Percentiles rank a stretch among this genome's conserved stretches.
phyloP scores from a whole-genome alignment of 2,113 vertebrate species.

The Heteronetta atricapilla region DNA sequence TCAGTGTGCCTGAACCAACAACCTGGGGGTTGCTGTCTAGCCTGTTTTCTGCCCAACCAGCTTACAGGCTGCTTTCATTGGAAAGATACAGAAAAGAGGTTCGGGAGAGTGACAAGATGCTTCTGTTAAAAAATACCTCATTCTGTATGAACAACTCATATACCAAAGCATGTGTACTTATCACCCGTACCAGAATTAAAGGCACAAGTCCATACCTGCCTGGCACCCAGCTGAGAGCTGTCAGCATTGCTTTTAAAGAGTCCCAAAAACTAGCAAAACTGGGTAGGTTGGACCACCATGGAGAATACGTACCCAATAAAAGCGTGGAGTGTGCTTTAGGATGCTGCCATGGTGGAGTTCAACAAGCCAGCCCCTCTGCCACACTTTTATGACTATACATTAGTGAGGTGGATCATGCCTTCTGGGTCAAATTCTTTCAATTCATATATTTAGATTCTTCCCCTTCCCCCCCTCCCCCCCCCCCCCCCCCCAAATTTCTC shows the following conservation, averaged over 20 bases:
- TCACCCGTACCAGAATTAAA: not conserved
- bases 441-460: not conserved
- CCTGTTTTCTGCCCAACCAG: not conserved
- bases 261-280: not conserved
- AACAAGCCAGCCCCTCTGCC: not conserved
- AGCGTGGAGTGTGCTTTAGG: not conserved
- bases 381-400: not conserved
- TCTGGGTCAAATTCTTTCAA: not conserved
- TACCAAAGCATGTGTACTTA: not conserved
- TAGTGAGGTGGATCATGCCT: not conserved
- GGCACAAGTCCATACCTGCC: not conserved
- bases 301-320: accelerated
- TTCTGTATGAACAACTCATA: not conserved
- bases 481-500: not conserved
- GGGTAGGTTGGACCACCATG: not conserved
- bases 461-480: not conserved
- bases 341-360: not conserved
- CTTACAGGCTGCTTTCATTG: not conserved
- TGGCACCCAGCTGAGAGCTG: not conserved
- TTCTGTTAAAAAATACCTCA: not conserved
- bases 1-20: not conserved
- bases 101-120: not conserved
- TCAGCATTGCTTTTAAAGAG: not conserved
- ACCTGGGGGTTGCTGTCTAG: not conserved
- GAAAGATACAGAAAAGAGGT: not conserved